Conservation (phyloP, 2,797 vertebrate genomes). For the Mus caroli region DNA sequence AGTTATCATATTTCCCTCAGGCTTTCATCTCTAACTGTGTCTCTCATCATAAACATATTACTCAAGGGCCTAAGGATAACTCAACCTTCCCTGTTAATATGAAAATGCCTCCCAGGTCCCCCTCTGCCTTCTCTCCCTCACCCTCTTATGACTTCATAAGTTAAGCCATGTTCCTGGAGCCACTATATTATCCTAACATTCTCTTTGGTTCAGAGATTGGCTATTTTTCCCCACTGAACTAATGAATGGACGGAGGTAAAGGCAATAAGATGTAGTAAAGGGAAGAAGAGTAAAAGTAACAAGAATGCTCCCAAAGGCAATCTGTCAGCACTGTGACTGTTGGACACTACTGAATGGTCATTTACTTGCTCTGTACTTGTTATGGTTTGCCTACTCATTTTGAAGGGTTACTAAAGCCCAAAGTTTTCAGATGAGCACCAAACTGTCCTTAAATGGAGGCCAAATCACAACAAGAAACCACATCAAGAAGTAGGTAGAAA, state of each 20-base stretch:
- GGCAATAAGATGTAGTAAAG: constrained; percentile 46
- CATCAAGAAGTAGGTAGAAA: neutral
- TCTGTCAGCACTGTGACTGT: constrained; percentile 37
- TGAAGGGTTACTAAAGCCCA: constrained; percentile 26
- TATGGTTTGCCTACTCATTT: neutral
- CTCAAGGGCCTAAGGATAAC: constrained; percentile 33
- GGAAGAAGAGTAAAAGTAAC: constrained; percentile 24
- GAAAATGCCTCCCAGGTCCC: neutral
- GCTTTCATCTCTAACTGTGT: constrained; percentile 23
- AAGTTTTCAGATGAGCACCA: constrained; percentile 55
- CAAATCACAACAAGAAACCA: neutral
- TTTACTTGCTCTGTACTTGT: neutral
- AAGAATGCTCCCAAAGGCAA: constrained; percentile 18
- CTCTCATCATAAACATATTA: constrained; percentile 42
- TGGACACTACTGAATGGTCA: constrained; percentile 69
- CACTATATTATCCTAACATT: constrained; percentile 43
- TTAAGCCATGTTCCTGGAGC: neutral
- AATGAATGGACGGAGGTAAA: constrained; percentile 38
- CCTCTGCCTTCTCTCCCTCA: neutral
- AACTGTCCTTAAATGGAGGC: constrained; percentile 54
- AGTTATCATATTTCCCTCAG: neutral
- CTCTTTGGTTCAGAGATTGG: constrained; percentile 60
- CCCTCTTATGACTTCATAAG: constrained; percentile 30
- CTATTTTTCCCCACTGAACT: constrained; percentile 59
- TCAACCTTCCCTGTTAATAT: neutral